phyloP scores from a whole-genome alignment of 2,797 vertebrate species.

The Hydrocynus forskahlii region DNA sequence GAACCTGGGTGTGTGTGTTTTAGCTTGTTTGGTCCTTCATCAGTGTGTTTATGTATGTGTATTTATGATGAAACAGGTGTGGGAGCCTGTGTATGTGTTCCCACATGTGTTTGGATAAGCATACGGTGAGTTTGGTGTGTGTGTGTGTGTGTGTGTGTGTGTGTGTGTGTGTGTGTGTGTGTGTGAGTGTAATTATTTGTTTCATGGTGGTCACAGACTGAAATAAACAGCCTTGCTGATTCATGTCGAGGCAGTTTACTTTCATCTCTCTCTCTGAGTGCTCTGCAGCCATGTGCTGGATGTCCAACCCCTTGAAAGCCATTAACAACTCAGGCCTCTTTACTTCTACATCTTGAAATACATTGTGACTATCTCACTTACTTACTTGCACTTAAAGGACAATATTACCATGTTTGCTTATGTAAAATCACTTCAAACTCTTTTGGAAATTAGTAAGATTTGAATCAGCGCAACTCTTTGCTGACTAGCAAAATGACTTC shows the following conservation, averaged over 20 bases:
- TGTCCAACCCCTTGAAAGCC: not conserved
- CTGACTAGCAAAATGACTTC: not conserved
- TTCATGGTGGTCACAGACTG: conserved; percentile 40
- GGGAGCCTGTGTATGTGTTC: conserved; percentile 8
- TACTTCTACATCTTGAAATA: conserved; percentile 33
- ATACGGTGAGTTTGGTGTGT: not conserved
- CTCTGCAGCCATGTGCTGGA: conserved; percentile 13
- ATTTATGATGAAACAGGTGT: not conserved
- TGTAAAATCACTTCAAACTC: not conserved
- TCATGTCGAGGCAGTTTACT: conserved; percentile 48
- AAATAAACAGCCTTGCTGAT: conserved; percentile 46
- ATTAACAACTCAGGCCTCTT: conserved; percentile 38
- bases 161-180: too few relatives aligned
- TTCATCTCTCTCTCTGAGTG: conserved; percentile 16
- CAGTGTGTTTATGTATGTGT: not conserved
- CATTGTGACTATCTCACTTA: too few relatives aligned
- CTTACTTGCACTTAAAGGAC: too few relatives aligned
- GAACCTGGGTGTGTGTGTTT: conserved; percentile 4
- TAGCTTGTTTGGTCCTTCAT: conserved; percentile 1
- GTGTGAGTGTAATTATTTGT: not conserved
- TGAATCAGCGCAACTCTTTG: not conserved
- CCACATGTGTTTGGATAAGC: not conserved
- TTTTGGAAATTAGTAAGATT: too few relatives aligned
- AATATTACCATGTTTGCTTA: too few relatives aligned
- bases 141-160: too few relatives aligned